A percentile compares a stretch with the other conserved stretches of the same genome.
These are phyloP conservation scores for Bhutanitis thaidina DNA, from an alignment of 2,888 invertebrate genomes.

Conservation along the genomic window DNA sequence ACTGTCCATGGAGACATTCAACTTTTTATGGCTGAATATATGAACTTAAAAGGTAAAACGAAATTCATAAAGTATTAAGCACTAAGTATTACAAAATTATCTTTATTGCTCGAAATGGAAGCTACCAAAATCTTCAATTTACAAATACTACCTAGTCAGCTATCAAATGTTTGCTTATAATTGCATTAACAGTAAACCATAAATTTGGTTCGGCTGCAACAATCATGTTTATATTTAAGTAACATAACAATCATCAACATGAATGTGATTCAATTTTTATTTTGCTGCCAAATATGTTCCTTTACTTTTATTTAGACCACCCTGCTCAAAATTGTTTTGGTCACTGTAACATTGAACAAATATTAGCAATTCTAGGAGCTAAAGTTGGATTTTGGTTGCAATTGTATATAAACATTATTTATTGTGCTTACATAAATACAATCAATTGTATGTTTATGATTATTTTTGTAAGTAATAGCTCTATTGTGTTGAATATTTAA, in stretches of 20 bases:
- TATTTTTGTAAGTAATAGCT: slow-evolving; percentile 63
- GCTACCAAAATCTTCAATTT: slow-evolving; percentile 34
- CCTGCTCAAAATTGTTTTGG: slow-evolving; percentile 19
- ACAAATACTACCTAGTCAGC: slow-evolving; percentile 54
- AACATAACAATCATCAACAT: slow-evolving; percentile 18
- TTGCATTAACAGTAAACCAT: slow-evolving; percentile 6
- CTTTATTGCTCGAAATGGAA: slow-evolving; percentile 41
- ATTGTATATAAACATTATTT: slow-evolving; percentile 53
- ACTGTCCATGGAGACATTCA: not conserved
- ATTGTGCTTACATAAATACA: slow-evolving; percentile 47
- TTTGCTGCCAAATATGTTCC: slow-evolving; percentile 26
- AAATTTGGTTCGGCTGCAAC: slow-evolving; percentile 16
- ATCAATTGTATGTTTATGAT: slow-evolving; percentile 51
- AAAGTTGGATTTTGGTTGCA: slow-evolving; percentile 21
- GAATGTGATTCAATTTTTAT: slow-evolving; percentile 20
- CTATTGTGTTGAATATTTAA: slow-evolving; percentile 72
- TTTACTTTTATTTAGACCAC: slow-evolving; percentile 18
- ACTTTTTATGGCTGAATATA: slow-evolving; percentile 5
- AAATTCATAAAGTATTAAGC: slow-evolving; percentile 18
- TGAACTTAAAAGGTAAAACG: slow-evolving; percentile 11
- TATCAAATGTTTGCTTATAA: slow-evolving; percentile 38
- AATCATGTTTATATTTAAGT: slow-evolving; percentile 24
- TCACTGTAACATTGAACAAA: slow-evolving; percentile 11
- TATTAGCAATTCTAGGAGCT: slow-evolving; percentile 7
- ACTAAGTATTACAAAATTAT: slow-evolving; percentile 25